phyloP scores from a whole-genome alignment of 2,888 invertebrate genomes.

The Eupithecia pulchellata region DNA sequence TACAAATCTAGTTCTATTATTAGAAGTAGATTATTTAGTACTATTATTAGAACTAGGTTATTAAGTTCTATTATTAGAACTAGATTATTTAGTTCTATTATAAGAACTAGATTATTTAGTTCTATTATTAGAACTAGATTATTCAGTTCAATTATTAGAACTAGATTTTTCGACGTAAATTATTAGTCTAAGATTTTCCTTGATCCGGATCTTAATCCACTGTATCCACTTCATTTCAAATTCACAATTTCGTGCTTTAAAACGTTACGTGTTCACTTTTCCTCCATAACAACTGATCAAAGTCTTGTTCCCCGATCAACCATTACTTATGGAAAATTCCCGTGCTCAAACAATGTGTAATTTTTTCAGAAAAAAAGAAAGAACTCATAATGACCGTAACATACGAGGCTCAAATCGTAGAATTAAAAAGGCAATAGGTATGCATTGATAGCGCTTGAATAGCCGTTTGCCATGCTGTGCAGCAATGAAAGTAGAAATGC shows the following conservation, averaged over 20 bases:
- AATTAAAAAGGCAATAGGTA: constrained; percentile 37
- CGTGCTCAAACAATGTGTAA: constrained; percentile 5
- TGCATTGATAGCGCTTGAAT: constrained; percentile 34
- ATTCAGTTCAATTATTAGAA: too few relatives aligned
- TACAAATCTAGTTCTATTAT: too few relatives aligned
- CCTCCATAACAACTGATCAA: neutral
- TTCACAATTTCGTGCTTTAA: neutral
- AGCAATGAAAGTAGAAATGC: neutral
- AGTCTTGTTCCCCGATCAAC: neutral
- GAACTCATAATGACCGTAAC: constrained; percentile 35
- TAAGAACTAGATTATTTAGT: too few relatives aligned
- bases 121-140: too few relatives aligned
- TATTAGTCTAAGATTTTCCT: too few relatives aligned
- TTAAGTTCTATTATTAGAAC: too few relatives aligned
- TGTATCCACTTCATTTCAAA: too few relatives aligned
- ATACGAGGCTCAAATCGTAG: constrained; percentile 39
- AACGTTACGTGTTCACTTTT: neutral
- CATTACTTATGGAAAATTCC: neutral
- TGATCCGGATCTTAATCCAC: too few relatives aligned
- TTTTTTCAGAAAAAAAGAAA: neutral
- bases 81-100: too few relatives aligned
- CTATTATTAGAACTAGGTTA: too few relatives aligned
- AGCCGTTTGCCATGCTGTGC: constrained; percentile 37
- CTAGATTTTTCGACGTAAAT: too few relatives aligned
- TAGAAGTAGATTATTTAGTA: too few relatives aligned